Evolutionary conservation across 2,888 invertebrate genomes (phyloP).

Genomic region (Platyscelio sp.): DNA sequence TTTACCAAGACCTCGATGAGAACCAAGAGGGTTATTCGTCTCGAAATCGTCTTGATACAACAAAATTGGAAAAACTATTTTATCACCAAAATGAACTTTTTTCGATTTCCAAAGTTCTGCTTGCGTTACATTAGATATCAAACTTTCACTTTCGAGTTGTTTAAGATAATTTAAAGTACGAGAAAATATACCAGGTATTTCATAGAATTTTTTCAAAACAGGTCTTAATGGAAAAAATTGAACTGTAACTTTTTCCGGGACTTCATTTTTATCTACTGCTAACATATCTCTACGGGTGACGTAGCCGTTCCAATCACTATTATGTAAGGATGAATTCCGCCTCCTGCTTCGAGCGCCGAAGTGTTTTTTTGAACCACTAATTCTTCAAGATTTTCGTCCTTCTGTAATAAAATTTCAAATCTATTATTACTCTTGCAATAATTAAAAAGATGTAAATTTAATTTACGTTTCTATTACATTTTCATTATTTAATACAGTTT

Average conservation of each 20-base stretch:
- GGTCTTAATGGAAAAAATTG: conserved; percentile 44
- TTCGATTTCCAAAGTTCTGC: conserved; percentile 39
- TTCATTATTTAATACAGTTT: background rate
- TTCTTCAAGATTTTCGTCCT: background rate
- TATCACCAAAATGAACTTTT: conserved; percentile 2
- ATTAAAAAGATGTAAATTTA: background rate
- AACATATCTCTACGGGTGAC: background rate
- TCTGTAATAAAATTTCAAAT: background rate
- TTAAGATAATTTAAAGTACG: background rate
- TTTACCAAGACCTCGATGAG: conserved; percentile 51
- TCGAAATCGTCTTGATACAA: conserved; percentile 65
- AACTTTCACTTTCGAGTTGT: background rate
- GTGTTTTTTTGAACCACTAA: background rate
- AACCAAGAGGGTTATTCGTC: conserved; percentile 67
- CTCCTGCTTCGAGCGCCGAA: background rate
- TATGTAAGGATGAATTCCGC: conserved; percentile 4
- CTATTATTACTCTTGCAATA: background rate
- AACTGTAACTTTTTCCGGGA: background rate
- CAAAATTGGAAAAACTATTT: conserved; percentile 57
- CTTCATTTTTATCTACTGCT: conserved; percentile 2
- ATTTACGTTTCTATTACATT: background rate
- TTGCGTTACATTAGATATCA: conserved; percentile 56
- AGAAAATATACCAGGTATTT: conserved; percentile 28
- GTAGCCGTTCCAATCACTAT: conserved; percentile 2
- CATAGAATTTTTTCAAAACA: conserved; percentile 49